phyloP scores from a whole-genome alignment of 2,888 invertebrate species.

The Empis stercorea region DNA sequence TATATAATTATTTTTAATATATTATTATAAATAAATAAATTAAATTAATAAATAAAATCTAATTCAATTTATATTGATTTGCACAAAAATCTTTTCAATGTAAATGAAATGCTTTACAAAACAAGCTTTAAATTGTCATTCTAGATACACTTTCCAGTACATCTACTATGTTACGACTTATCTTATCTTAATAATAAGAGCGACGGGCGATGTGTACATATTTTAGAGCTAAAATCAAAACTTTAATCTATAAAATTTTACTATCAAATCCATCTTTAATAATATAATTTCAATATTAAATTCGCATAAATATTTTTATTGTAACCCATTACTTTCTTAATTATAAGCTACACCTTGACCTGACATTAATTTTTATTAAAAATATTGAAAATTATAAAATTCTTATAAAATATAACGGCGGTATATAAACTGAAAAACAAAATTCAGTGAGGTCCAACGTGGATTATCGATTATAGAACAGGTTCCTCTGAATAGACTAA shows the following conservation, averaged over 20 bases:
- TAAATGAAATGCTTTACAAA: constrained; percentile 44
- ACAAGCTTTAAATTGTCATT: constrained; percentile 49
- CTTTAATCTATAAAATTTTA: constrained; percentile 41
- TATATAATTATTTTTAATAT: constrained; percentile 37
- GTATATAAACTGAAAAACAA: not conserved
- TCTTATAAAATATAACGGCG: constrained; percentile 26
- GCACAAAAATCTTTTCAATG: constrained; percentile 41
- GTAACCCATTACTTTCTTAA: constrained; percentile 54
- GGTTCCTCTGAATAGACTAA: constrained; percentile 57
- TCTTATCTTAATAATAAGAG: constrained; percentile 53
- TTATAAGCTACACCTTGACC: constrained; percentile 59
- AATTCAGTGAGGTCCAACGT: constrained; percentile 32
- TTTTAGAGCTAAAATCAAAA: constrained; percentile 50
- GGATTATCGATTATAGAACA: constrained; percentile 55
- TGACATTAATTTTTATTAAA: constrained; percentile 42
- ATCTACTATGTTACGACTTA: constrained; percentile 74
- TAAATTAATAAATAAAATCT: constrained; percentile 21
- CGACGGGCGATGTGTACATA: constrained; percentile 72
- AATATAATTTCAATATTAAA: constrained; percentile 38
- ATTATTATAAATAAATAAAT: constrained; percentile 24
- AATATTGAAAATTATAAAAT: constrained; percentile 39
- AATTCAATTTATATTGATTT: constrained; percentile 18
- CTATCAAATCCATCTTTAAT: constrained; percentile 53
- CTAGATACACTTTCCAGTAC: constrained; percentile 63
- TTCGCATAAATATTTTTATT: constrained; percentile 41